phyloP scores from a whole-genome alignment of 2,888 invertebrate species.

The Himalopsyche japonica region DNA sequence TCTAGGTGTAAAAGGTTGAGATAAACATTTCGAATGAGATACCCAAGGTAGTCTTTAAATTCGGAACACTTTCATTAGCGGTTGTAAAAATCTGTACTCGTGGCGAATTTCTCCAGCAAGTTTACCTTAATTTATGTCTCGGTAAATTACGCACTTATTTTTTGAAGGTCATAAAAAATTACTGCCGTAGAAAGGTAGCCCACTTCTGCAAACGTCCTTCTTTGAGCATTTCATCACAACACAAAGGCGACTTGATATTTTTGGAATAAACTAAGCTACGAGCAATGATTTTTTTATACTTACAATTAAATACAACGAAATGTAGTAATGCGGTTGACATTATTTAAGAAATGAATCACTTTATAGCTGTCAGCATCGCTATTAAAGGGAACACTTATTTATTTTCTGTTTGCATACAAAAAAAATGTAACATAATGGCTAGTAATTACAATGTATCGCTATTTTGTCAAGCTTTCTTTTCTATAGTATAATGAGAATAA shows the following conservation, averaged over 20 bases:
- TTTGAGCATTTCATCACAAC: background rate
- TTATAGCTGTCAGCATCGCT: too few relatives aligned
- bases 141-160: background rate
- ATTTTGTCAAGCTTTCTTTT: too few relatives aligned
- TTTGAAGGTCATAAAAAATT: background rate
- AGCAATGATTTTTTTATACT: too few relatives aligned
- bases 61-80: background rate
- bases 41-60: background rate
- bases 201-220: background rate
- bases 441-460: too few relatives aligned
- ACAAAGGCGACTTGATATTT: background rate
- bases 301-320: too few relatives aligned
- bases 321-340: too few relatives aligned
- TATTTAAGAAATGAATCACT: too few relatives aligned
- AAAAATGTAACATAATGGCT: too few relatives aligned
- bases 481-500: too few relatives aligned
- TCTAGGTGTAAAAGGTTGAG: background rate
- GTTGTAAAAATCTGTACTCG: background rate
- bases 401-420: too few relatives aligned
- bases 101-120: background rate
- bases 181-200: background rate
- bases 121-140: background rate
- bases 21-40: background rate
- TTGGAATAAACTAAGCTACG: too few relatives aligned
- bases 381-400: too few relatives aligned